Conservation (phyloP, 2,113 vertebrate species). For the Vimba vimba region DNA sequence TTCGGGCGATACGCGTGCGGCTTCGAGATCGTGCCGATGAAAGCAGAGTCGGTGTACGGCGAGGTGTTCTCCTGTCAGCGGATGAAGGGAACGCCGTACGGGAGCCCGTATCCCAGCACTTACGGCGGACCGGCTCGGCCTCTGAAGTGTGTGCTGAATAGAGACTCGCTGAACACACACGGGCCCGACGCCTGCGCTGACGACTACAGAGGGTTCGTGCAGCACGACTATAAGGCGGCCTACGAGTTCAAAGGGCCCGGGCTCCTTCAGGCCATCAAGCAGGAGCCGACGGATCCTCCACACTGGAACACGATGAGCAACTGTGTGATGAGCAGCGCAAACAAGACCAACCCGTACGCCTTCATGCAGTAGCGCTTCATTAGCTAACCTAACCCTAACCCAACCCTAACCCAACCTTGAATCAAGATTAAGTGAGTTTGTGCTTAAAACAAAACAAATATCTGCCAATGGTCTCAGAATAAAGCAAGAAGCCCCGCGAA, state of each 20-base stretch:
- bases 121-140: conserved; percentile 55
- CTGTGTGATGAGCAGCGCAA: conserved; percentile 70
- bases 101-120: conserved; percentile 72
- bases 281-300: conserved; percentile 88
- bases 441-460: neutral
- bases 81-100: conserved; percentile 77
- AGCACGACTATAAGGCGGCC: conserved; percentile 74
- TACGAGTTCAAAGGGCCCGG: conserved; percentile 78
- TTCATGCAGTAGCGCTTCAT: conserved; percentile 69
- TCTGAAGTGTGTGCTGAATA: conserved; percentile 74
- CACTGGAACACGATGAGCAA: conserved; percentile 74
- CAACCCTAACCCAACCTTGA: neutral
- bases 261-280: conserved; percentile 83
- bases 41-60: conserved; percentile 80
- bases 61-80: conserved; percentile 81
- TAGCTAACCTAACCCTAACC: too few species aligned
- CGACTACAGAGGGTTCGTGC: conserved; percentile 76
- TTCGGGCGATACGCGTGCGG: too few species aligned
- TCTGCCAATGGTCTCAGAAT: neutral
- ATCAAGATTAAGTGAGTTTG: neutral
- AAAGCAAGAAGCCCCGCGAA: too few species aligned
- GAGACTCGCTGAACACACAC: conserved; percentile 78
- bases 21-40: conserved; percentile 72
- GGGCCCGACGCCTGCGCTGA: conserved; percentile 64
- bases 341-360: conserved; percentile 74